Percentiles rank a stretch among this genome's conserved stretches.
Conservation (phyloP, 2,797 vertebrate genomes). For the Oceanodroma leucorhoa region DNA sequence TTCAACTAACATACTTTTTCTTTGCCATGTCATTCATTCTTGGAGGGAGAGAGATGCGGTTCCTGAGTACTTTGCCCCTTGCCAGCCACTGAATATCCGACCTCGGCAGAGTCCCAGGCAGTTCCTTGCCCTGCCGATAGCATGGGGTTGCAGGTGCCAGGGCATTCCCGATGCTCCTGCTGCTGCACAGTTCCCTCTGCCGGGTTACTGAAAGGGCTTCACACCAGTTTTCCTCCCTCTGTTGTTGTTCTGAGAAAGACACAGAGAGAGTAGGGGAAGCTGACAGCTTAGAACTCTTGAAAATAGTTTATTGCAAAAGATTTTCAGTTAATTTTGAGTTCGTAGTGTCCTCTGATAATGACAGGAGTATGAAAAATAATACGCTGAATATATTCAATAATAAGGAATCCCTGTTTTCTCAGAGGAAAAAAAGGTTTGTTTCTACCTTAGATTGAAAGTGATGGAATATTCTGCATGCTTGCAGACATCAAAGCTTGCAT, state of each 20-base stretch:
- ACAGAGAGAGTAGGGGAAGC: not conserved
- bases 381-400: not conserved
- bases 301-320: not conserved
- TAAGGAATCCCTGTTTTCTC: not conserved
- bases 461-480: not conserved
- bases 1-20: not conserved
- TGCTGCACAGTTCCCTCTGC: not conserved
- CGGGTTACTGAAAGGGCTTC: not conserved
- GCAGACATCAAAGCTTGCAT: not conserved
- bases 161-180: not conserved
- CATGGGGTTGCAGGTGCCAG: not conserved
- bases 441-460: not conserved
- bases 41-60: not conserved
- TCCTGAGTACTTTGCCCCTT: not conserved
- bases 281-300: not conserved
- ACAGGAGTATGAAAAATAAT: not conserved
- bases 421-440: not conserved
- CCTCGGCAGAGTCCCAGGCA: not conserved
- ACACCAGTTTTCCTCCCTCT: not conserved
- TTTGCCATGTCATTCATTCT: not conserved
- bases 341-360: not conserved
- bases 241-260: not conserved
- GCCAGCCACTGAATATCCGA: not conserved
- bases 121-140: not conserved
- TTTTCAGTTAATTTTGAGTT: not conserved